These are phyloP conservation scores for Campoplex capitator DNA, from an alignment of 2,888 invertebrate species.

Conservation along the genomic window DNA sequence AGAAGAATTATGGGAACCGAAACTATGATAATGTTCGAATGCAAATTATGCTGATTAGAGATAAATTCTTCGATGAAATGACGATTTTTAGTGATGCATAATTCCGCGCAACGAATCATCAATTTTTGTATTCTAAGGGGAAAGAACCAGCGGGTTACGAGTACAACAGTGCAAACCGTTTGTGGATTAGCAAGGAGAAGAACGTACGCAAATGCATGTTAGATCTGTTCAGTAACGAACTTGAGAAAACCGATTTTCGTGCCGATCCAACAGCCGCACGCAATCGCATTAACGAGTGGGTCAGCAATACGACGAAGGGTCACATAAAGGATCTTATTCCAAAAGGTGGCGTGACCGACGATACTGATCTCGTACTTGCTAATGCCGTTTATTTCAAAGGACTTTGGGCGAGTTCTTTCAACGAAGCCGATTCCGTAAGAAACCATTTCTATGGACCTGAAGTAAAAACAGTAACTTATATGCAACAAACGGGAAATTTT, in stretches of 20 bases:
- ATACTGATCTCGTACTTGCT: conserved; percentile 91
- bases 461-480: conserved; percentile 91
- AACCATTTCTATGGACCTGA: conserved; percentile 90
- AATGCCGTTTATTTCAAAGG: conserved; percentile 97
- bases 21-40: background rate
- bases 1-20: background rate
- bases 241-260: conserved; percentile 88
- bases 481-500: conserved; percentile 94
- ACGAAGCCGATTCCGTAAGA: conserved; percentile 88
- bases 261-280: conserved; percentile 87
- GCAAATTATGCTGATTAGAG: background rate
- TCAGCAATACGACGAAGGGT: conserved; percentile 90
- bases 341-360: conserved; percentile 87
- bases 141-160: conserved; percentile 88
- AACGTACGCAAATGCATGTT: conserved; percentile 89
- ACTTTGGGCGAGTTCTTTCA: conserved; percentile 93
- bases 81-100: background rate
- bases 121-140: conserved; percentile 62
- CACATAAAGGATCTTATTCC: conserved; percentile 92
- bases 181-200: conserved; percentile 89
- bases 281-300: conserved; percentile 91
- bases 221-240: conserved; percentile 88
- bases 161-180: conserved; percentile 91
- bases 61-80: too few relatives aligned
- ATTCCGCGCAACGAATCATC: background rate